These are phyloP conservation scores for Leucophora obtusa DNA, from an alignment of 2,888 invertebrate genomes.

Conservation along the genomic window DNA sequence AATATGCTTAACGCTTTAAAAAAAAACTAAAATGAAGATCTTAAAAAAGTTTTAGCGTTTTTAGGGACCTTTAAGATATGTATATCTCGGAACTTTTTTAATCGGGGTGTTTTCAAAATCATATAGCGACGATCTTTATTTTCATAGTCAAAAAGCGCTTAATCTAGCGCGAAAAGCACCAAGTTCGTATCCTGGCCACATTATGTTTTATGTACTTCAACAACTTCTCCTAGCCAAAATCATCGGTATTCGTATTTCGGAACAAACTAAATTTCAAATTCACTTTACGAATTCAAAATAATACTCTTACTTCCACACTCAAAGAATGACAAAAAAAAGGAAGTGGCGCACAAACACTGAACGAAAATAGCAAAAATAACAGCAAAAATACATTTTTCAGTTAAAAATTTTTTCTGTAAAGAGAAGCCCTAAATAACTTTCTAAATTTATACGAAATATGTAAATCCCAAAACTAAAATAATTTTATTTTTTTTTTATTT, in stretches of 20 bases:
- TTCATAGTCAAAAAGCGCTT: too few species aligned
- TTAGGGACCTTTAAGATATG: too few species aligned
- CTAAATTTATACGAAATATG: conserved; percentile 47
- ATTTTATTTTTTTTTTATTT: background rate
- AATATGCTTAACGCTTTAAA: too few species aligned
- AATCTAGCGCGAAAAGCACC: too few species aligned
- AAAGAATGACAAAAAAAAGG: conserved; percentile 2
- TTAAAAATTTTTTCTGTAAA: conserved; percentile 8
- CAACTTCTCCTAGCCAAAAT: background rate
- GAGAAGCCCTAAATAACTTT: conserved; percentile 62
- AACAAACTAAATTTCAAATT: background rate
- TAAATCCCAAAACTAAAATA: conserved; percentile 5
- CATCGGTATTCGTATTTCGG: background rate
- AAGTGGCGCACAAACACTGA: conserved; percentile 39
- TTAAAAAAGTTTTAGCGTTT: too few species aligned
- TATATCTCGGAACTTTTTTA: too few species aligned
- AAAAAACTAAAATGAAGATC: too few species aligned
- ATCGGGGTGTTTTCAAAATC: too few species aligned
- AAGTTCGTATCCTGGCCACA: background rate
- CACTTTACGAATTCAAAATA: background rate
- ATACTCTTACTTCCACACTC: conserved; percentile 7
- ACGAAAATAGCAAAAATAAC: conserved; percentile 19
- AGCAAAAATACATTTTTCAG: conserved; percentile 36
- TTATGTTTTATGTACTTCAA: background rate
- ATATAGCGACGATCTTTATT: too few species aligned